Evolutionary conservation across 2,888 invertebrate species (phyloP).

Genomic region (Abscondita cerata): DNA sequence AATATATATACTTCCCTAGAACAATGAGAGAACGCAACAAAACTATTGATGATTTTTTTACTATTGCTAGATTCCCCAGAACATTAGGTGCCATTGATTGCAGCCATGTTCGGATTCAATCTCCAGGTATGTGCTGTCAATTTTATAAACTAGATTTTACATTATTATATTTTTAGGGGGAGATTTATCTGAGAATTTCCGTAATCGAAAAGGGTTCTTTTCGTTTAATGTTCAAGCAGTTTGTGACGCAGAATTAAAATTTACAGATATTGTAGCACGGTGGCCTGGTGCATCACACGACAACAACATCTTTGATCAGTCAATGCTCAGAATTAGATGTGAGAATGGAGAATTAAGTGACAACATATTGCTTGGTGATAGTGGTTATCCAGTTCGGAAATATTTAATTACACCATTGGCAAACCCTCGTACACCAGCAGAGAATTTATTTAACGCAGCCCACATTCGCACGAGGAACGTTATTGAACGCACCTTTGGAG

Average conservation of each 20-base stretch:
- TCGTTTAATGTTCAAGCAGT: background rate
- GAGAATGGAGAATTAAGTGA: constrained; percentile 31
- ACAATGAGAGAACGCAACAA: background rate
- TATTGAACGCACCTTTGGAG: constrained; percentile 36
- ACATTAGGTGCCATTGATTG: constrained; percentile 19
- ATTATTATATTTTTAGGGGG: constrained; percentile 22
- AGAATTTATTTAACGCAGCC: constrained; percentile 23
- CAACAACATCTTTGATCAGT: constrained; percentile 47
- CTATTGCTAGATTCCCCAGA: constrained; percentile 21
- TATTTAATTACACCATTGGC: constrained; percentile 23
- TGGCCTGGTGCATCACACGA: constrained; percentile 48
- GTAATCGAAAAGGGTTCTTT: background rate
- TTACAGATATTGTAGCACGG: constrained; percentile 17
- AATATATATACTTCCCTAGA: constrained; percentile 33
- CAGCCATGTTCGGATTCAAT: too few relatives aligned
- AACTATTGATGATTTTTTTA: background rate
- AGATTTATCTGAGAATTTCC: background rate
- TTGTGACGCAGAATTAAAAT: background rate
- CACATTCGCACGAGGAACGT: constrained; percentile 23
- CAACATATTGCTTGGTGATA: constrained; percentile 38
- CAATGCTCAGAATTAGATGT: constrained; percentile 34
- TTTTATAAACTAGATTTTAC: constrained; percentile 16
- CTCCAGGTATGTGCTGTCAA: constrained; percentile 12
- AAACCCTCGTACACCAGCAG: constrained; percentile 13
- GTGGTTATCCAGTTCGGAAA: constrained; percentile 40